phyloP scores from a whole-genome alignment of 2,797 vertebrate species.

The Enteromius unitaeniatus region DNA sequence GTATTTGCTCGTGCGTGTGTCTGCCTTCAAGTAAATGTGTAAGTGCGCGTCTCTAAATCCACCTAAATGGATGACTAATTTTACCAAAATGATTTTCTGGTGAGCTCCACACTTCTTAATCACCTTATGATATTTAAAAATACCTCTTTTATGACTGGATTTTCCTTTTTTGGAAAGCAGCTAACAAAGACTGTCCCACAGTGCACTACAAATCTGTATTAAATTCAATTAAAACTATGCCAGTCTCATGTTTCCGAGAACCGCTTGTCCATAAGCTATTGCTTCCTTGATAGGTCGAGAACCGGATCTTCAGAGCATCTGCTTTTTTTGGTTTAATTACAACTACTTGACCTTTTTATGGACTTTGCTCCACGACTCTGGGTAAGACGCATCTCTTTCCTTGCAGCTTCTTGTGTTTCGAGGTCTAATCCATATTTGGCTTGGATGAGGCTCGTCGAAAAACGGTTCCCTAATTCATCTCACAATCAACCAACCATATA shows the following conservation, averaged over 20 bases:
- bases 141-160: conserved; percentile 65
- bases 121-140: conserved; percentile 67
- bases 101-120: conserved; percentile 73
- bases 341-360: conserved; percentile 16
- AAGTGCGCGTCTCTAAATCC: conserved; percentile 59
- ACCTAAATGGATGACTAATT: conserved; percentile 62
- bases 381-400: conserved; percentile 17
- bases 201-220: conserved; percentile 58
- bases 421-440: conserved; percentile 63
- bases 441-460: conserved; percentile 65
- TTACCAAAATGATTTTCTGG: conserved; percentile 71
- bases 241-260: conserved; percentile 21
- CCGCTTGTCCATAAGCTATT: conserved; percentile 16
- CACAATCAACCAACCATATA: conserved; percentile 85
- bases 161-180: conserved; percentile 64
- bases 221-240: conserved; percentile 60
- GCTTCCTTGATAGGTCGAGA: background rate
- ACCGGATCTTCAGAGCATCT: background rate
- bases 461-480: conserved; percentile 82
- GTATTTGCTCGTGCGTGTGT: conserved; percentile 38
- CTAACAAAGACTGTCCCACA: conserved; percentile 57
- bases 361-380: background rate
- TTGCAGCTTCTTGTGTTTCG: conserved; percentile 34
- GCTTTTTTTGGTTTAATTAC: conserved; percentile 50
- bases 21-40: conserved; percentile 34